Conservation (phyloP, 2,113 vertebrate genomes). For the Anarrhichthys ocellatus region DNA sequence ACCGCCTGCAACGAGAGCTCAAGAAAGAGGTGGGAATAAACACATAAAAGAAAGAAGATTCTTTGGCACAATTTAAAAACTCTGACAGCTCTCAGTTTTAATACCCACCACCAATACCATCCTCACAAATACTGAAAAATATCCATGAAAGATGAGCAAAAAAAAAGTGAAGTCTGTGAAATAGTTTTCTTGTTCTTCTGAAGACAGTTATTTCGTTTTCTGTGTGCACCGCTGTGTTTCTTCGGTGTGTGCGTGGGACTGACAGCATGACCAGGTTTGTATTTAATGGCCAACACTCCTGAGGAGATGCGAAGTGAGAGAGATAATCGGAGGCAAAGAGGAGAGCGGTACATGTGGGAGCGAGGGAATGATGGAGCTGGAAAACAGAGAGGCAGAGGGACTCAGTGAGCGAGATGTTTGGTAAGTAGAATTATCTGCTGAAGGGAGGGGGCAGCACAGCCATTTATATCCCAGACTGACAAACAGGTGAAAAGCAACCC, state of each 20-base stretch:
- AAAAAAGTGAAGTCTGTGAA: conserved; percentile 38
- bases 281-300: conserved; percentile 76
- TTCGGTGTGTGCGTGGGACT: conserved; percentile 53
- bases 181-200: conserved; percentile 55
- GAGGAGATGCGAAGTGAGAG: conserved; percentile 74
- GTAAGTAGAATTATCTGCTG: conserved; percentile 66
- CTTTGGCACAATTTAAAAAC: conserved; percentile 53
- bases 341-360: conserved; percentile 66
- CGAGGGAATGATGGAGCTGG: conserved; percentile 52
- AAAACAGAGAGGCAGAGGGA: conserved; percentile 52
- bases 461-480: conserved; percentile 61
- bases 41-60: conserved; percentile 48
- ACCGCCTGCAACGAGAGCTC: conserved; percentile 62
- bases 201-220: conserved; percentile 42
- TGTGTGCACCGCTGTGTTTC: conserved; percentile 37
- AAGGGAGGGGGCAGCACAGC: conserved; percentile 23
- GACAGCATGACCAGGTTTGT: conserved; percentile 63
- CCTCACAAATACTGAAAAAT: conserved; percentile 56
- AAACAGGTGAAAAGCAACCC: conserved; percentile 57
- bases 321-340: conserved; percentile 79
- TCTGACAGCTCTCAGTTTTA: conserved; percentile 56
- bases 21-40: conserved; percentile 61
- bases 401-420: conserved; percentile 48
- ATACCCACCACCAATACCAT: conserved; percentile 46
- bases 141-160: conserved; percentile 45